A percentile compares a stretch with the other conserved stretches of the same genome.
Conservation (phyloP, 2,113 vertebrate genomes). For the Chaetodon trifascialis region DNA sequence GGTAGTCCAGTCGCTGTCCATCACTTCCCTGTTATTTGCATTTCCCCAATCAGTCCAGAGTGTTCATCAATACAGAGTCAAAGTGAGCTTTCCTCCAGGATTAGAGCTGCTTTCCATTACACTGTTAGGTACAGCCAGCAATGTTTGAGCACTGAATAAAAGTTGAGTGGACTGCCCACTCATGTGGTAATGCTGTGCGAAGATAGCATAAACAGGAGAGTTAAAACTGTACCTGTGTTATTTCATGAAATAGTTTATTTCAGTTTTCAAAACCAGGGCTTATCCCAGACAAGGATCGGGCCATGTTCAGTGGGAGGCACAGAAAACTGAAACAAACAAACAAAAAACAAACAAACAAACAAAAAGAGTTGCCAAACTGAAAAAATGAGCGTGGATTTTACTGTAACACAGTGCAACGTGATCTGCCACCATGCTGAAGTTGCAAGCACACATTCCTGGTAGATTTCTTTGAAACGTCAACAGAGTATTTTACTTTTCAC, state of each 20-base stretch:
- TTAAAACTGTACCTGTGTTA: background rate
- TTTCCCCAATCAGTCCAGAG: constrained; percentile 68
- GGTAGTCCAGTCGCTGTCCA: constrained; percentile 64
- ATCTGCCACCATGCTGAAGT: background rate
- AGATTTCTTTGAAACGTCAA: background rate
- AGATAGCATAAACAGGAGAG: background rate
- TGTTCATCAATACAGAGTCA: constrained; percentile 77
- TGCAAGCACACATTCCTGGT: background rate
- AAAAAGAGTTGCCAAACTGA: background rate
- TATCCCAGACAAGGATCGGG: background rate
- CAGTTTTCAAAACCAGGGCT: background rate
- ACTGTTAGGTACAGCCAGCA: constrained; percentile 5
- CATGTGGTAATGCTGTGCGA: background rate
- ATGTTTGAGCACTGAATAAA: constrained; percentile 3
- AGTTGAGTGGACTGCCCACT: background rate
- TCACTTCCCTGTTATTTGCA: constrained; percentile 72
- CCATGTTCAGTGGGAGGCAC: background rate
- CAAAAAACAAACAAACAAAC: background rate
- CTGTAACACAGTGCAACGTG: background rate
- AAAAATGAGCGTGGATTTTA: background rate
- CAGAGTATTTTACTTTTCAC: background rate
- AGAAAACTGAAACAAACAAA: background rate
- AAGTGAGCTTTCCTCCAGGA: constrained; percentile 72
- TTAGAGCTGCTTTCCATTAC: constrained; percentile 70
- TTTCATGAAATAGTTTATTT: background rate